Percentiles rank a stretch among this genome's conserved stretches.
phyloP scores from a whole-genome alignment of 2,113 vertebrate genomes.

The Gymnarchus niloticus region DNA sequence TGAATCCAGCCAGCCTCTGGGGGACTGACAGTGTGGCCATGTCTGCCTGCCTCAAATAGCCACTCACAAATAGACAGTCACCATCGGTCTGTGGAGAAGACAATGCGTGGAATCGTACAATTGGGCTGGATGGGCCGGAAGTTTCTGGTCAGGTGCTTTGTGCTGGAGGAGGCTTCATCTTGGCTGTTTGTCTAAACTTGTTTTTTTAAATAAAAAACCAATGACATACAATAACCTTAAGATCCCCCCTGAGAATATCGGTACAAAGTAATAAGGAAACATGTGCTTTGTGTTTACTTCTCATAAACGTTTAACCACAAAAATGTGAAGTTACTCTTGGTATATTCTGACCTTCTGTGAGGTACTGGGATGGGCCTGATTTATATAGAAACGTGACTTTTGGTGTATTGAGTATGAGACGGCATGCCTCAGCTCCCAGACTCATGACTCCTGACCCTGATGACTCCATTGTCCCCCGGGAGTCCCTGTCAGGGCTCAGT shows the following conservation, averaged over 20 bases:
- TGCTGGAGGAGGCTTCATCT: not conserved
- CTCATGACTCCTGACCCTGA: conserved; percentile 38
- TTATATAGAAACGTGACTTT: not conserved
- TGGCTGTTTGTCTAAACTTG: too few species aligned
- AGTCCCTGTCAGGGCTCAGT: conserved; percentile 37
- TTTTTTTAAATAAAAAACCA: not conserved
- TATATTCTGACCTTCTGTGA: not conserved
- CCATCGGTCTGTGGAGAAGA: not conserved
- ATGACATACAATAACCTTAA: not conserved
- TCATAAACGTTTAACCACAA: not conserved
- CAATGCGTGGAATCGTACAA: too few species aligned
- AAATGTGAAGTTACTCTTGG: too few species aligned
- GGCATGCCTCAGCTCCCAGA: conserved; percentile 27
- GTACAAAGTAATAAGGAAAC: not conserved
- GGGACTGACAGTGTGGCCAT: not conserved
- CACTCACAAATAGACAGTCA: not conserved
- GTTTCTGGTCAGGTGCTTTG: not conserved
- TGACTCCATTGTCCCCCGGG: conserved; percentile 34
- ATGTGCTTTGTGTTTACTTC: not conserved
- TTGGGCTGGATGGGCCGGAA: not conserved
- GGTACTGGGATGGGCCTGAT: not conserved
- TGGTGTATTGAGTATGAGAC: not conserved
- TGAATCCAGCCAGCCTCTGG: not conserved
- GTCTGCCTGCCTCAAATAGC: not conserved
- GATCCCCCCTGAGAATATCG: not conserved